These are phyloP conservation scores for Rhogogaster chlorosoma DNA, from an alignment of 2,888 invertebrate genomes.

Conservation along the genomic window DNA sequence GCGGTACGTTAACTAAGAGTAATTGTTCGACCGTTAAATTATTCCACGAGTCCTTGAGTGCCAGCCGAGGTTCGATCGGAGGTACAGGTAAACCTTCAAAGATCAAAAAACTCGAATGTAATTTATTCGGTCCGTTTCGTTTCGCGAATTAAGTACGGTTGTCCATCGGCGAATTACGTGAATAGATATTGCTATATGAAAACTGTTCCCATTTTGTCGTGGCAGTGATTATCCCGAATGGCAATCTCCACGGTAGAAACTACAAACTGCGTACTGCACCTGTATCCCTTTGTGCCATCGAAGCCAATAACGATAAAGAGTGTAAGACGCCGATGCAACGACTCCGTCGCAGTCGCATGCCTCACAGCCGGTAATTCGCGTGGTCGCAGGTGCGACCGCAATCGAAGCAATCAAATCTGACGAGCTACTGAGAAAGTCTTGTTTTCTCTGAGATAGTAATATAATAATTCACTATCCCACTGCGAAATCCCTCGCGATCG, in stretches of 20 bases:
- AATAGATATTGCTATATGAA: not conserved
- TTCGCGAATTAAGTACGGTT: conserved; percentile 17
- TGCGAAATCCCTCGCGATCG: conserved; percentile 24
- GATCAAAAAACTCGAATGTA: not conserved
- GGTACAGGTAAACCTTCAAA: conserved; percentile 6
- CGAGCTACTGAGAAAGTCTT: conserved; percentile 50
- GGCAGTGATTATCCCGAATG: not conserved
- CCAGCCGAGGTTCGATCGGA: not conserved
- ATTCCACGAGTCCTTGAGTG: conserved; percentile 26
- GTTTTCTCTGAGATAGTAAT: conserved; percentile 46
- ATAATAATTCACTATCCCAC: conserved; percentile 39
- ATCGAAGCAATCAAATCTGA: conserved; percentile 50
- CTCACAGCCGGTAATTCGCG: conserved; percentile 28
- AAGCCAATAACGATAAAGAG: conserved; percentile 43
- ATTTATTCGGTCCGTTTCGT: conserved; percentile 18
- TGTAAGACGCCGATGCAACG: conserved; percentile 3
- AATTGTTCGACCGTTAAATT: conserved; percentile 30
- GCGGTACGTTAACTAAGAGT: not conserved
- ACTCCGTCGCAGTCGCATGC: conserved; percentile 41
- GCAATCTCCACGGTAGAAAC: not conserved
- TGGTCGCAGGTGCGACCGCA: conserved; percentile 51
- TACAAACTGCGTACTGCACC: conserved; percentile 2
- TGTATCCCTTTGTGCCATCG: conserved; percentile 39
- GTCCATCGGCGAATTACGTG: conserved; percentile 4
- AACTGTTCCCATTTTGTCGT: not conserved